These are phyloP conservation scores for Mustelus asterias DNA, from an alignment of 2,113 vertebrate species.

Conservation along the genomic window DNA sequence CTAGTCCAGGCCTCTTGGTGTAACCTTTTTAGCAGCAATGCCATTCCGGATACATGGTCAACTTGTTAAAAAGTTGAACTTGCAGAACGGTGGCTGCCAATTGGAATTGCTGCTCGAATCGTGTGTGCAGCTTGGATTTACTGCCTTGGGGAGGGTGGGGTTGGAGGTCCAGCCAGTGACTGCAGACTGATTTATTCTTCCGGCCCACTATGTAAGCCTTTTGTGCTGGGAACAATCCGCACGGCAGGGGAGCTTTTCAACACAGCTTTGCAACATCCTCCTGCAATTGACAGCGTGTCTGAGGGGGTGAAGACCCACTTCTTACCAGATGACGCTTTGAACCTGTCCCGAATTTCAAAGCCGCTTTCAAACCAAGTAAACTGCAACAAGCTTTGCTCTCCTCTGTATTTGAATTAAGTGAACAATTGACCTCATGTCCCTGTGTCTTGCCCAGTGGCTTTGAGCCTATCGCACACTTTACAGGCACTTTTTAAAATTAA, in stretches of 20 bases:
- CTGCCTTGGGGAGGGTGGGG: background rate
- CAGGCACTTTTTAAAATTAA: background rate
- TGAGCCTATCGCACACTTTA: background rate
- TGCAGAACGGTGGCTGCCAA: background rate
- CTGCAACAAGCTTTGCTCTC: background rate
- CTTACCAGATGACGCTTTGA: background rate
- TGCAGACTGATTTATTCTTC: conserved; percentile 41
- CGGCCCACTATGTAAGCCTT: conserved; percentile 43
- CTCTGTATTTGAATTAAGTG: background rate
- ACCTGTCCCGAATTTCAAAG: conserved; percentile 31
- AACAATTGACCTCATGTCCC: background rate
- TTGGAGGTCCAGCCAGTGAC: background rate
- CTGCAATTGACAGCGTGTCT: conserved; percentile 44
- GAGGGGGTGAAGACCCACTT: conserved; percentile 41
- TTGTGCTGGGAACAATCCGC: conserved; percentile 45
- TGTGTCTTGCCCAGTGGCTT: background rate
- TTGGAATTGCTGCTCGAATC: background rate
- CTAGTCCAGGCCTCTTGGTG: background rate
- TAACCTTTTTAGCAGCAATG: background rate
- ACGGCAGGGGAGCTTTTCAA: conserved; percentile 46
- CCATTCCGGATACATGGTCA: background rate
- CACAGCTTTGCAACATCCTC: conserved; percentile 27
- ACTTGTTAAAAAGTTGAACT: background rate
- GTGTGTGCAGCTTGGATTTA: background rate
- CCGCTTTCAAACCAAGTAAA: conserved; percentile 11